Base-by-base conservation (phyloP, 2,113 vertebrate species). In the Sebastes fasciatus region DNA sequence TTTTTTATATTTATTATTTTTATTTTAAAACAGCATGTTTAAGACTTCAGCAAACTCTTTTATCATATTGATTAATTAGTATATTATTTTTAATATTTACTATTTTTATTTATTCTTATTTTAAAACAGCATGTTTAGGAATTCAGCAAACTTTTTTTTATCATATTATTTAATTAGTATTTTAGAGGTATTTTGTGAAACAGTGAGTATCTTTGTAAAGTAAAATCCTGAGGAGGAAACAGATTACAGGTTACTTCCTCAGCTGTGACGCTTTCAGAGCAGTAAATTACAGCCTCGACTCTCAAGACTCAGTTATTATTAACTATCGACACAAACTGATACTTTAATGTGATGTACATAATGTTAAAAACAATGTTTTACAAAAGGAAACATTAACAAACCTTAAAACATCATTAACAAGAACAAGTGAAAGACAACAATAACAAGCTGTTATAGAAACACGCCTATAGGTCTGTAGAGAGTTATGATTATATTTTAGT, bases 181-280 rank as follows among this genome's bases (percentile, higher is more conserved):
- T 54, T 23, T 16, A 63, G 46, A 43, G 42, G 60, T 19, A 54
- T 26, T 55, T 45, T 34, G 9, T 66, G 5, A 46, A 13, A 73
- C 4, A 5, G 16, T 11, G 42, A 43, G 19, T 8, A 76, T 65
- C 43, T 40, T 65, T 42, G 10, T 48, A 3, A 67, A 34, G 34
- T 34, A 34, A 34, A 34, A 3, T 34, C 34, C 8, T 51, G 3
- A 4, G 42, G 42, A 85, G 52, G 57, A 85, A 80, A 67, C 6
- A 4, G 51, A 10, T 40, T 34, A 34, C 34, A 34, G 14, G 26
- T 8, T 48, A 87, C 88, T 88, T 87, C 86, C 84, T 86, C 70
- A 57, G 74, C 23, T 62, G 26, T 48, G 52, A 55, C 43, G 12
- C 8, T 21, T 60, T 67, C 5, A 73, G 43, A 34, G 23, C 23